Base-by-base conservation (phyloP, 2,797 vertebrate genomes). In the Catharus ustulatus region DNA sequence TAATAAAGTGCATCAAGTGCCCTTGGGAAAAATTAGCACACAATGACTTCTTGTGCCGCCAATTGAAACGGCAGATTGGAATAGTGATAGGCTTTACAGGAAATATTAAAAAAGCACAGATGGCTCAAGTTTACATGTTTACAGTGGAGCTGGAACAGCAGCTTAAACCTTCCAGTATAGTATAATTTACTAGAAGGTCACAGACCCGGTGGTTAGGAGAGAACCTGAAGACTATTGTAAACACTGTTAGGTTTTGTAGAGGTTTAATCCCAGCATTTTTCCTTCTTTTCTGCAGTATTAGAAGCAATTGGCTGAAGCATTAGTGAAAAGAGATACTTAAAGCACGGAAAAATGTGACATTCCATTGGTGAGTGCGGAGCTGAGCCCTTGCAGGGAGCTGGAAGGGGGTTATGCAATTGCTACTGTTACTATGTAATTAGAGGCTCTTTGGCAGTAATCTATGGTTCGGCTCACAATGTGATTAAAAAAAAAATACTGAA, bases 81-180 rank as follows among this genome's bases (percentile, higher is more conserved):
- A 83, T 55, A 87, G 94, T 78, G 95, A 96, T 94, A 94, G 94
- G 69, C 89, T 96, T 96, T 95, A 91, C 84, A 97, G 97, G 96
- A 97, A 98, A 97, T 95, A 96, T 95, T 97, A 96, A 97, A 97
- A 95, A 95, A 93, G 88, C 94, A 97, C 96, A 97, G 97, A 97
- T 97, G 97, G 96, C 96, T 97, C 95, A 96, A 92, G 89, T 96
- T 96, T 97, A 92, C 89, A 51, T 96, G 95, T 97, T 97, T 97
- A 82, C 86, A 94, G 96, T 96, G 92, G 89, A 95, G 80, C 75
- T 97, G 92, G 94, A 97, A 94, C 95, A 81, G 96, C 95, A 91
- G 90, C 96, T 95, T 89, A 95, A 92, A 82, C 89, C 87, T 93
- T 67, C 59, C 93, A 97, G 83, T 91, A 34, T 62, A 92, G 91